Evolutionary conservation across 1,140 invertebrate genomes (phyloP), one percentile per base, ranked within the genome.

Genomic region (Pseudomyrmex concolor): DNA sequence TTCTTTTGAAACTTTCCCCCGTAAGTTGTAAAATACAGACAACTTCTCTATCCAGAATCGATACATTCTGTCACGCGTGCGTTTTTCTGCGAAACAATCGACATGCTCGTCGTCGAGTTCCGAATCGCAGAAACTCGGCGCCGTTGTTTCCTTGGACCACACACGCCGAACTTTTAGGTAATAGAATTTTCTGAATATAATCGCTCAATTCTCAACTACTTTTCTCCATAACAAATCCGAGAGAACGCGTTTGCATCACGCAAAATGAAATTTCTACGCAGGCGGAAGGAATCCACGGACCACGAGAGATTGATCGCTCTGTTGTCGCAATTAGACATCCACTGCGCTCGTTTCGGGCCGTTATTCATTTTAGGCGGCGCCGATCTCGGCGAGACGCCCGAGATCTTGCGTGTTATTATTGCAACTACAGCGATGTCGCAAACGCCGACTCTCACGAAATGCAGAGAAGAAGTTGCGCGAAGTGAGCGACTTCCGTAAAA

Each of bases 311-410:
- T 71, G 55, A 12, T 70, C 76, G 76, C 10, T 78, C 57, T 70
- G 64, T 64, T 19, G 45, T 13, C 25, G 68, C 66, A 51, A 80
- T 80, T 55, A 54, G 45, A 55, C 13, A 77, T 68, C 34, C 63
- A 12, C 3, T 25, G n/a, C 13, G 19, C 17, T 1, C 51, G 48
- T 10, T 51, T 15, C 19, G 54, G 19, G 43, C 50, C 76, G 50
- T 80, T 80, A 80, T 80, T 80, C 76, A 71, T 71, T 80, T 80
- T 71, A 80, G 25, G 66, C 54, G 66, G 51, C 54, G 59, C 45
- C 62, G 19, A 67, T 77, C 59, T 50, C 25, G 64, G 3, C 43
- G 43, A 59, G 64, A 54, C 66, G 51, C 74, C 9, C 73, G 55
- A 5, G 76, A 78, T 34, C 76, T 59, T 57, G 19, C 15, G 64